Percentiles rank a stretch among this genome's conserved stretches.
Conservation (phyloP, 2,797 vertebrate species). For the Epinephelus malabaricus region DNA sequence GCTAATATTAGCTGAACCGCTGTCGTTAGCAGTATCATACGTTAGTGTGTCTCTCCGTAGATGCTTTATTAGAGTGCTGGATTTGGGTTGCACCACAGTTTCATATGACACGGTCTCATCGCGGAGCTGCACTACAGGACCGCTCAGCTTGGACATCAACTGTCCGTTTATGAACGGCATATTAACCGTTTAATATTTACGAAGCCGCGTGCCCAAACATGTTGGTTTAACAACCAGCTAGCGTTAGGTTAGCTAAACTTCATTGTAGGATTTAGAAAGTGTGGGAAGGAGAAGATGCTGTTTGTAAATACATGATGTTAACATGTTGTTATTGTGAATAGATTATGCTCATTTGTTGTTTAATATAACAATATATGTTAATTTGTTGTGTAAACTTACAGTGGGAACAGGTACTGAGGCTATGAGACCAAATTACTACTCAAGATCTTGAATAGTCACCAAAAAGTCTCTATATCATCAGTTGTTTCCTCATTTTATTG, state of each 20-base stretch:
- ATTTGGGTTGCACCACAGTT: not conserved
- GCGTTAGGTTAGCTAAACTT: not conserved
- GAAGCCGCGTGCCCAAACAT: not conserved
- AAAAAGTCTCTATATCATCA: too few species aligned
- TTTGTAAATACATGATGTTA: not conserved
- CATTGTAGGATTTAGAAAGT: not conserved
- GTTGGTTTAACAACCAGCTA: not conserved
- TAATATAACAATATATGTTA: too few species aligned
- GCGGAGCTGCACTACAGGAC: slow-evolving; percentile 83
- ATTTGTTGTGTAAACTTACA: not conserved
- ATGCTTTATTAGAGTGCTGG: accelerated
- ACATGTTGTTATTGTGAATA: too few species aligned
- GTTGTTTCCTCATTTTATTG: too few species aligned
- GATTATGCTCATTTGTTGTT: too few species aligned
- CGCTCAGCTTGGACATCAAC: slow-evolving; percentile 27
- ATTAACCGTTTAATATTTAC: not conserved
- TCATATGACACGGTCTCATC: slow-evolving; percentile 63
- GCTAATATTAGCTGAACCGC: not conserved
- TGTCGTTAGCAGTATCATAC: accelerated
- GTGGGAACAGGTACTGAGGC: not conserved
- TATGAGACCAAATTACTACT: not conserved
- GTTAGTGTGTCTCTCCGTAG: too few species aligned
- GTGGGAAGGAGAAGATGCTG: not conserved
- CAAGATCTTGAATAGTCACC: not conserved
- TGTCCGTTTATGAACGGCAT: not conserved